A percentile compares a stretch with the other conserved stretches of the same genome.
Conservation (phyloP, 2,888 invertebrate genomes). For the Drosophila nr. fundita region DNA sequence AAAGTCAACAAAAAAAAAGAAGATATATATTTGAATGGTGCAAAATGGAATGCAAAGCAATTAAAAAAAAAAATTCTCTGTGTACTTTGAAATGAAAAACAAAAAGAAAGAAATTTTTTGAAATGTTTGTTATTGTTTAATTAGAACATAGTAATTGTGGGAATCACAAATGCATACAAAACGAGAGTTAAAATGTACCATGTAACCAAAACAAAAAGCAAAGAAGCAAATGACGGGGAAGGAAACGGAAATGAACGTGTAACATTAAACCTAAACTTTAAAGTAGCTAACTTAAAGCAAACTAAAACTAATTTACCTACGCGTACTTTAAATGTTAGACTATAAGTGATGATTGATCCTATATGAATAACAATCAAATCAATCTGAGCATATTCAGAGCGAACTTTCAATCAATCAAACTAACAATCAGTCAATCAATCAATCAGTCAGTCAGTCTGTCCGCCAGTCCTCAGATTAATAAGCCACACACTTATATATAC, state of each 20-base stretch:
- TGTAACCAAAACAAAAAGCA: slow-evolving; percentile 55
- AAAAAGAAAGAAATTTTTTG: slow-evolving; percentile 9
- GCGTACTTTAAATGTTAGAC: slow-evolving; percentile 30
- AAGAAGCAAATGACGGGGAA: neutral
- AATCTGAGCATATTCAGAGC: slow-evolving; percentile 11
- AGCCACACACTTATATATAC: neutral
- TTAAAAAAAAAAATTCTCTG: slow-evolving; percentile 21
- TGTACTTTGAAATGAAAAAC: slow-evolving; percentile 26
- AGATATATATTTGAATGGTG: neutral
- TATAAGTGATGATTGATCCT: slow-evolving; percentile 29
- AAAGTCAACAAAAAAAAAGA: neutral
- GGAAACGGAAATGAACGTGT: neutral
- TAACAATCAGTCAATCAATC: slow-evolving; percentile 19
- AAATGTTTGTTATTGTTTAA: slow-evolving; percentile 43
- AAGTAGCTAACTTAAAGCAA: slow-evolving; percentile 9
- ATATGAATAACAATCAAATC: slow-evolving; percentile 36
- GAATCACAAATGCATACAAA: slow-evolving; percentile 25
- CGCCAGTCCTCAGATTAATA: slow-evolving; percentile 7
- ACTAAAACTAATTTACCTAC: slow-evolving; percentile 30
- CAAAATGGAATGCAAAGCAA: slow-evolving; percentile 33
- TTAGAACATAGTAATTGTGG: slow-evolving; percentile 30
- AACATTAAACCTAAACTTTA: slow-evolving; percentile 21
- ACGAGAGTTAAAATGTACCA: slow-evolving; percentile 65
- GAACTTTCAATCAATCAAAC: slow-evolving; percentile 11
- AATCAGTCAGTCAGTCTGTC: slow-evolving; percentile 16